Base-by-base conservation (phyloP, 2,113 vertebrate species). In the Hippocampus mohnikei region DNA sequence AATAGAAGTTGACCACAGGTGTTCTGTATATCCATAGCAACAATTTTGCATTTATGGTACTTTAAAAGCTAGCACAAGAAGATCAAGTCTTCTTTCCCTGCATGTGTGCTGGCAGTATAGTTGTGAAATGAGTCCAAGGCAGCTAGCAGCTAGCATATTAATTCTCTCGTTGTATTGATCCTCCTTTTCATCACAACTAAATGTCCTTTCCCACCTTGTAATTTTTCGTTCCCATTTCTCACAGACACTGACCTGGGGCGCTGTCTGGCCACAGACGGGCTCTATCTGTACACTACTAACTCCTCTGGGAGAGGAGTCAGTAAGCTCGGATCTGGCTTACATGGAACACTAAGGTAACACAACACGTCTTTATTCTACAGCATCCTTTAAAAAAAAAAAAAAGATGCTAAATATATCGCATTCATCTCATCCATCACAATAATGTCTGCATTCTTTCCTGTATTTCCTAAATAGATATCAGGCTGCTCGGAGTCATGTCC, bases 271-370 rank as follows among this genome's bases (percentile, higher is more conserved):
- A 95, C 95, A 70, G 97, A 99, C 29, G 96, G 97, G 9, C 94
- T 95, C 80, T 99, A 98, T 91, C 94, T 99, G 71, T 98, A 98
- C 67, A 97, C 96, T 3, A 98, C 96, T 55, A 99, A 98, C 87
- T 98, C 96, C 13, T 95, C 95, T 85, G 97, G 97, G 90, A 95
- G 93, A 91, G 96, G 96, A 79, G 92, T 99, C 85, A 97, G 96
- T 94, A 99, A 99, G 81, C 86, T 99, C 82, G 97, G 97, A 67
- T 98, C 97, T 77, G 97, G 97, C 76, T 92, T 98, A 84, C 97
- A 98, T 6, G 97, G 97, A 50, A 99, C 97, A 53, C 91, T 99
- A 85, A 94, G 97, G 97, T 99, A 92, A 95, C 74, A 69, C 71
- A 76, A 89, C 72, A 59, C 25, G 63, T 55, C 69, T 79, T 73